Base-by-base conservation (phyloP, 2,888 invertebrate genomes). In the Chrysina gloriosa region DNA sequence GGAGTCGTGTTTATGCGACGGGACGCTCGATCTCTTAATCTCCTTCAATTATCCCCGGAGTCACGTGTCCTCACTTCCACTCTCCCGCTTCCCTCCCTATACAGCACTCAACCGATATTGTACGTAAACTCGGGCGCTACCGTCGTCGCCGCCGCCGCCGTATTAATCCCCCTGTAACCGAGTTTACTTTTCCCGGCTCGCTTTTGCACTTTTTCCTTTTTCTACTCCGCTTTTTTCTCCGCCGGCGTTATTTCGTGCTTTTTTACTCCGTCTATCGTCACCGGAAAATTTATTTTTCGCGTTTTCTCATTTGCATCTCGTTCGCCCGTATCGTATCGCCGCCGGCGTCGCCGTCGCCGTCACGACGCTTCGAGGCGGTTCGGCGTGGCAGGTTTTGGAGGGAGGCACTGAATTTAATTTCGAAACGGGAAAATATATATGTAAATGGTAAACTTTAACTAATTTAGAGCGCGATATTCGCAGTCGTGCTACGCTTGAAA, bases 21-120 rank as follows among this genome's bases (percentile, higher is more conserved):
- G n/a, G n/a, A n/a, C 79, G 73, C 78, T 79, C 78, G 77, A 81
- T 80, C 80, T 79, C 79, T 80, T 81, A 80, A 80, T 80, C 80
- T 81, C 79, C 76, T 79, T 78, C 79, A 80, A 81, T 81, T 81
- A 79, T 79, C 78, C 79, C 54, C 29, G 50, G 23, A n/a, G 25
- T 34, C 23, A 29, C 25, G 52, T 11, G 21, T 14, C 19, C 52
- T 16, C 52, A n/a, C 52, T 52, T 23, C 25, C 29, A 19, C 52
- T 29, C 23, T 27, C 23, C n/a, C 52, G 23, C 52, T 27, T 6
- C 6, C 52, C 27, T 14, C n/a, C 9, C 21, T n/a, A n/a, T n/a
- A n/a, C n/a, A n/a, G n/a, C n/a, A n/a, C n/a, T n/a, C n/a, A n/a
- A n/a, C n/a, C n/a, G n/a, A n/a, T n/a, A n/a, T n/a, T n/a, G n/a